Percentiles rank a stretch among this genome's conserved stretches.
These are phyloP conservation scores for Apoda limacodes DNA, from an alignment of 2,888 invertebrate genomes.

Conservation along the genomic window DNA sequence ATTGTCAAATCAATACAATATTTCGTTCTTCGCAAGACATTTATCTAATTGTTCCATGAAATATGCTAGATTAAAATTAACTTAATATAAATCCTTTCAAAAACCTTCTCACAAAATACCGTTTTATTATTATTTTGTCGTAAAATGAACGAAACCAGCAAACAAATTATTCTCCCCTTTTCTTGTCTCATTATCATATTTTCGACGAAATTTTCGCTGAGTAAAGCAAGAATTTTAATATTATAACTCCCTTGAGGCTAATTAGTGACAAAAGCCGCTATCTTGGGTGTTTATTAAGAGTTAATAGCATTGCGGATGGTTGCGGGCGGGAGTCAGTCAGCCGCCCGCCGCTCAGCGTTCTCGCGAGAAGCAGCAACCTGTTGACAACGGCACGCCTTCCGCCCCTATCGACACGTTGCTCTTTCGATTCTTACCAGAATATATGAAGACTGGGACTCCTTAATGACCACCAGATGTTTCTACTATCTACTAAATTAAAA, in stretches of 20 bases:
- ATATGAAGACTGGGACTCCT: conserved; percentile 17
- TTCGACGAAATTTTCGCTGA: conserved; percentile 27
- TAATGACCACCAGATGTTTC: conserved; percentile 7
- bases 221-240: conserved; percentile 38
- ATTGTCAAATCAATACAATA: too few relatives aligned
- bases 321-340: conserved; percentile 34
- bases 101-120: too few relatives aligned
- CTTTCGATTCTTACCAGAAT: conserved; percentile 19
- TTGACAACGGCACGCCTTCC: conserved; percentile 67
- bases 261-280: conserved; percentile 43
- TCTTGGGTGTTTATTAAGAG: conserved; percentile 50
- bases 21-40: too few relatives aligned
- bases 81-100: too few relatives aligned
- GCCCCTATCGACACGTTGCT: conserved; percentile 43
- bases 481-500: conserved; percentile 16
- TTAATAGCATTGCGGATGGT: conserved; percentile 48
- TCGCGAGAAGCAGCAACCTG: too few relatives aligned
- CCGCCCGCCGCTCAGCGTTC: conserved; percentile 33
- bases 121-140: too few relatives aligned
- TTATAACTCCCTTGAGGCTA: conserved; percentile 39
- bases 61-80: too few relatives aligned
- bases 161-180: conserved; percentile 1
- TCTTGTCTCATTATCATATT: conserved; percentile 29
- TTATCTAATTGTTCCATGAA: too few relatives aligned
- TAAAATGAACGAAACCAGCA: too few relatives aligned